These are phyloP conservation scores for Neofelis nebulosa DNA, from an alignment of 2,113 vertebrate species.

Conservation along the genomic window DNA sequence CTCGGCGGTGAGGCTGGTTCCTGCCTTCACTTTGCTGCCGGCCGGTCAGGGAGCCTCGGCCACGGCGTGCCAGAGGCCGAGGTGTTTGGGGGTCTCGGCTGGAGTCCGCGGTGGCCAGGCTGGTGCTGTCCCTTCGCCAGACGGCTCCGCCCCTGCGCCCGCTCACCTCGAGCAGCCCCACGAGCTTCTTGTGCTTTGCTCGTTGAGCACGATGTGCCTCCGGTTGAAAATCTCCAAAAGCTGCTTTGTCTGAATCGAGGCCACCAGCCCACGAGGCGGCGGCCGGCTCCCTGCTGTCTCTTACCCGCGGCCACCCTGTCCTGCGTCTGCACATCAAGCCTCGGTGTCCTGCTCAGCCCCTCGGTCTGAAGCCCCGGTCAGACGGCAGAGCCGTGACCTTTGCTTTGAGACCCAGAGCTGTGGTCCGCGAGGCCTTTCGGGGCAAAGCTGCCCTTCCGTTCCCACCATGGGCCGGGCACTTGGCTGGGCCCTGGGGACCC, in stretches of 20 bases:
- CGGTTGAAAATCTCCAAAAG: not conserved
- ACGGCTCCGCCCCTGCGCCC: slow-evolving; percentile 61
- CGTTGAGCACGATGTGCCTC: not conserved
- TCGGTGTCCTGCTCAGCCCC: accelerated
- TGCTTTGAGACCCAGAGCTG: not conserved
- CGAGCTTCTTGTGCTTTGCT: not conserved
- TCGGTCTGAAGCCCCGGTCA: not conserved
- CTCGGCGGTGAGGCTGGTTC: not conserved
- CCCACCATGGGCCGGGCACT: not conserved
- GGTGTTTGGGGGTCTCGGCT: slow-evolving; percentile 76
- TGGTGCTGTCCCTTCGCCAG: slow-evolving; percentile 55
- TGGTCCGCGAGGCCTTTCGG: accelerated
- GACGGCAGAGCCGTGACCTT: not conserved
- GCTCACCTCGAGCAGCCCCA: not conserved
- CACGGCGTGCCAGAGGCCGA: slow-evolving; percentile 79
- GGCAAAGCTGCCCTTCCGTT: not conserved
- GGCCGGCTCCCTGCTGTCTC: not conserved
- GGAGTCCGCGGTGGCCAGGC: slow-evolving; percentile 35
- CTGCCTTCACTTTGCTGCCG: slow-evolving; percentile 48
- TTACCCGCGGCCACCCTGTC: not conserved
- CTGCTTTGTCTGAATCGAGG: not conserved
- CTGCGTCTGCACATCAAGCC: accelerated
- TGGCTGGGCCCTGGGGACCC: not conserved
- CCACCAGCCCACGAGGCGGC: not conserved
- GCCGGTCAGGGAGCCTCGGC: slow-evolving; percentile 77